Conservation (phyloP, 2,888 invertebrate genomes). For the Pandemis cinnamomeana region DNA sequence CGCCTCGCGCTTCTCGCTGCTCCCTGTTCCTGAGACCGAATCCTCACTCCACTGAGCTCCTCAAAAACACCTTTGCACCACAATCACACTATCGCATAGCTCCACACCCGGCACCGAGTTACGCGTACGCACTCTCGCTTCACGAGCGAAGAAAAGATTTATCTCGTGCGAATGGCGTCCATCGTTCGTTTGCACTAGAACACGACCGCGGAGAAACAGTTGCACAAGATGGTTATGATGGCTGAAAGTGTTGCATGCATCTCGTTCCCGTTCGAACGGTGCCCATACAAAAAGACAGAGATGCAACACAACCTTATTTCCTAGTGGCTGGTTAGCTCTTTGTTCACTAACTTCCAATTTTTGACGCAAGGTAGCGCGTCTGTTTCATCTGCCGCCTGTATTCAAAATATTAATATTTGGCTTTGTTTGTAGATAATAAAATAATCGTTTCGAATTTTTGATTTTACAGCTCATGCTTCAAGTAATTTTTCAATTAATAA, state of each 20-base stretch:
- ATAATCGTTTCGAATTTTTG: not conserved
- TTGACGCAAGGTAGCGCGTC: conserved; percentile 65
- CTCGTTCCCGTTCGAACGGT: conserved; percentile 63
- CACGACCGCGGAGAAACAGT: conserved; percentile 83
- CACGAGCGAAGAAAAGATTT: conserved; percentile 72
- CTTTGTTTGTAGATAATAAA: conserved; percentile 37
- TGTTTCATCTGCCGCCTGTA: conserved; percentile 47
- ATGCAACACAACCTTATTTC: conserved; percentile 76
- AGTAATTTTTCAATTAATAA: not conserved
- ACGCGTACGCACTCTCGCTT: conserved; percentile 63
- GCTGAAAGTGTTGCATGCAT: conserved; percentile 71
- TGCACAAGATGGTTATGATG: conserved; percentile 84
- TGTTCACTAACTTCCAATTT: conserved; percentile 69
- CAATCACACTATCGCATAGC: conserved; percentile 70
- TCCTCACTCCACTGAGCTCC: conserved; percentile 51
- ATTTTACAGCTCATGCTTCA: not conserved
- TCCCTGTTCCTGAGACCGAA: conserved; percentile 56
- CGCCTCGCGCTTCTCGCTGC: conserved; percentile 58
- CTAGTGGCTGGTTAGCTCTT: conserved; percentile 80
- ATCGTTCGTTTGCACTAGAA: conserved; percentile 83
- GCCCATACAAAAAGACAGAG: conserved; percentile 57
- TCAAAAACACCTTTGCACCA: conserved; percentile 62
- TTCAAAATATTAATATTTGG: conserved; percentile 46
- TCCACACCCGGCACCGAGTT: conserved; percentile 63
- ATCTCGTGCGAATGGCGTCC: conserved; percentile 84